Evolutionary conservation across 1,140 invertebrate species (phyloP).

Genomic region (Paramacrobiotus metropolitanus): DNA sequence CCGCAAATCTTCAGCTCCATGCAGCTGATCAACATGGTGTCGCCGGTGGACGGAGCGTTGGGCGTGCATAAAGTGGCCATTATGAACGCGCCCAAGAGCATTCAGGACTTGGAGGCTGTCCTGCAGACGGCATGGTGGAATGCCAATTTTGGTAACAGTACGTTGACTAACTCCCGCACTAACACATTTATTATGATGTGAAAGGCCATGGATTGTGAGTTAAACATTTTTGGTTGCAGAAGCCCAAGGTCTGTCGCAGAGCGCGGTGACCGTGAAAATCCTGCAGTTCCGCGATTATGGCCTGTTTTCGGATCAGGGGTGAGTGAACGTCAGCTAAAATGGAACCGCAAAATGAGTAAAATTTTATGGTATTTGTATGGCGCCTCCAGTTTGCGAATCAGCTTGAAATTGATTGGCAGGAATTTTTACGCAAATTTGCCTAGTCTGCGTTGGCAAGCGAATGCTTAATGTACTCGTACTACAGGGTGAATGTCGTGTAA

Average conservation of each 20-base stretch:
- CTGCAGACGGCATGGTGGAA: not conserved
- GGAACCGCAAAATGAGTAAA: no score
- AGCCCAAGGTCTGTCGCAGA: not conserved
- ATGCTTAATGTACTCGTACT: no score
- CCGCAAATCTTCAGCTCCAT: not conserved
- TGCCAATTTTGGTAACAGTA: not conserved
- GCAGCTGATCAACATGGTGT: not conserved
- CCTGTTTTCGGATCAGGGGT: not conserved
- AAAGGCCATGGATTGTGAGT: not conserved
- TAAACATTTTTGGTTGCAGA: not conserved
- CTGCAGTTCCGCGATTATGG: not conserved
- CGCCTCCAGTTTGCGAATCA: no score
- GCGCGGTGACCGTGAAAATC: no score
- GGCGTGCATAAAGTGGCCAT: not conserved
- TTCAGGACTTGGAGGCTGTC: not conserved
- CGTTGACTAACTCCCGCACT: not conserved
- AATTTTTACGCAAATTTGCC: no score
- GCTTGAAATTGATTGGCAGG: no score
- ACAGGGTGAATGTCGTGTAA: no score
- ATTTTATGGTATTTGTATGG: no score
- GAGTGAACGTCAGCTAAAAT: not conserved
- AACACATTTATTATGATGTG: not conserved
- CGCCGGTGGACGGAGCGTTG: not conserved
- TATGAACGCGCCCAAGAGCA: not conserved
- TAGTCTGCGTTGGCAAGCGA: no score